Evolutionary conservation across 2,797 vertebrate species (phyloP), one percentile per base, ranked within the genome.

Genomic region (Gila robusta): DNA sequence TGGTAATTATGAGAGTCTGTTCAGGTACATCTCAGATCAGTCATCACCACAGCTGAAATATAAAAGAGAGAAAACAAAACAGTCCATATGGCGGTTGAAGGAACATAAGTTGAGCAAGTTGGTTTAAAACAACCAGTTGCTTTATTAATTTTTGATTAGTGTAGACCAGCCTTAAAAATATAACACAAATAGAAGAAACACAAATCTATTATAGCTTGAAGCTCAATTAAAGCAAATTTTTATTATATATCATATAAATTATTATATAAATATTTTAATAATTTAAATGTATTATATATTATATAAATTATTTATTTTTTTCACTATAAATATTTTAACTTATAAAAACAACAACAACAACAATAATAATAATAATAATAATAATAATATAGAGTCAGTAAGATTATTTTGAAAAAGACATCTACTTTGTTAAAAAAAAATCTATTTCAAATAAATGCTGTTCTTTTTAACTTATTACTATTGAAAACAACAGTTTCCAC

Each of bases 1-100:
- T 23, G 4, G 62, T 81, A 77, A 90, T 87, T 72, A 90, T 87
- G 49, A 76, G 49, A 79, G 44, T 49, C 47, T 73, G 74, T 80
- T 39, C 37, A 59, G 76, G 76, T 59, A 59, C 6, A 69, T 28
- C 26, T 56, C 62, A 44, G 26, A 23, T 49, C 69, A 56, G 64
- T 79, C 74, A 74, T 49, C 26, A 64, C 26, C 39, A 74, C 26
- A 37, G 21, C 26, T 9, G 10, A 44, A 41, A 72, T 41, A 56
- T 32, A 72, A 59, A 56, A 44, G 2, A 8, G 47, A 64, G 28
- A 47, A 11, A 10, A 32, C 56, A 5, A 47, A 64, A 64, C 1
- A 32, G 39, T 73, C 11, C 21, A 83, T 32, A 35, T 6, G 10
- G 54, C 0, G 2, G 7, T 62, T 80, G 26, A 8, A n/a, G 62